These are phyloP conservation scores for Protaetia brevitarsis DNA, from an alignment of 1,140 invertebrate genomes.

Conservation along the genomic window DNA sequence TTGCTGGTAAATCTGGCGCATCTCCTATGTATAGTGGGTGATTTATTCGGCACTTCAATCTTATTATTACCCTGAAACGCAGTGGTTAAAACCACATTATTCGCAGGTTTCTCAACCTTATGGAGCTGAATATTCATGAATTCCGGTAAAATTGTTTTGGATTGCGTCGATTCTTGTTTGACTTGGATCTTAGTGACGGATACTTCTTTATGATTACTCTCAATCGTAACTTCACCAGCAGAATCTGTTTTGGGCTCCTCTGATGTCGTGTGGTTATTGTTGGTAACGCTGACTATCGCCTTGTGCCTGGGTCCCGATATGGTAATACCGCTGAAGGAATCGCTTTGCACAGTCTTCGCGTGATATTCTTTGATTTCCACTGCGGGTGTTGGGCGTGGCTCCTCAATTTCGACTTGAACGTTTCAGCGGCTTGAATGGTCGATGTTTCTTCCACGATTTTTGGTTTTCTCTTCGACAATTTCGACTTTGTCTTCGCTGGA, in stretches of 20 bases:
- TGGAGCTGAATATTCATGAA: conserved; percentile 69
- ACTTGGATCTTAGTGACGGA: conserved; percentile 46
- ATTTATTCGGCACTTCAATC: neutral
- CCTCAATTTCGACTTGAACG: no score
- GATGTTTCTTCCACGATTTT: neutral
- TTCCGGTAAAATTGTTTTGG: conserved; percentile 56
- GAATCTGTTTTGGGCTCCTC: neutral
- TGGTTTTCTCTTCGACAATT: neutral
- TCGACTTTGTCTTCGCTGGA: neutral
- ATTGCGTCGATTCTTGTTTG: conserved; percentile 36
- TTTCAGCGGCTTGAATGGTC: no score
- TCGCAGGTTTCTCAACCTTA: conserved; percentile 61
- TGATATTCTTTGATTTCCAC: neutral
- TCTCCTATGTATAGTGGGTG: no score
- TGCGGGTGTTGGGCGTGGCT: no score
- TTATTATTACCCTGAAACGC: conserved; percentile 26
- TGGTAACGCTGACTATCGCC: conserved; percentile 40
- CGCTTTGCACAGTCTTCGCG: no score
- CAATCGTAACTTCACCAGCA: neutral
- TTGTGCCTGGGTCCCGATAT: conserved; percentile 47
- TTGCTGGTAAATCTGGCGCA: neutral
- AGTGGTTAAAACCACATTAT: conserved; percentile 60
- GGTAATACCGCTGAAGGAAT: conserved; percentile 41
- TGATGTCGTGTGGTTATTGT: neutral
- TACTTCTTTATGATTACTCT: conserved; percentile 29